Base-by-base conservation (phyloP, 2,888 invertebrate species). In the Camptogramma bilineatum region DNA sequence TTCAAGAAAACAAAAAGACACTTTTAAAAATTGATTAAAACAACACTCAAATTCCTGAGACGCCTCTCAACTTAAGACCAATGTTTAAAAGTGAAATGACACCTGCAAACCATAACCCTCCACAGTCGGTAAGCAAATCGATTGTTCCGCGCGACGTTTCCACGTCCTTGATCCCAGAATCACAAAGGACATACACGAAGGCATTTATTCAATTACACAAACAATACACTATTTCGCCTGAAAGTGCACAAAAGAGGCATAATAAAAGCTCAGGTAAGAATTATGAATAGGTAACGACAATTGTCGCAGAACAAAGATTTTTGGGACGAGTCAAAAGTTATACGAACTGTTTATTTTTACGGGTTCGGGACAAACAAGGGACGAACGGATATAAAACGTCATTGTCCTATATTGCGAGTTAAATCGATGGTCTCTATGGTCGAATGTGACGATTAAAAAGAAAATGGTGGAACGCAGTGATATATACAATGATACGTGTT, bases 141-240 rank as follows among this genome's bases (percentile, higher is more conserved):
- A 80, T 77, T 77, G 75, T 72, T 59, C 73, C 62, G 77, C 50
- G 60, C 58, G 31, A 65, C 58, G 44, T 24, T n/a, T 55, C 53
- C 51, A 52, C 62, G 44, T 64, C 68, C 66, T 69, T 71, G 62
- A 68, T 77, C 77, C 77, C 73, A 82, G 78, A 71, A 73, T 77
- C 78, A 74, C 79, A 86, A 87, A 83, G 81, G 75, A 74, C 73
- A 78, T 78, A 81, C 82, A 83, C 77, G 80, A 83, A 84, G 81
- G 85, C 86, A 88, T 90, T 92, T 91, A 92, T 92, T 92, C 91
- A 92, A 93, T 93, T 93, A 93, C 75, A 80, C 82, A 82, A 84
- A 92, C 91, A 92, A 92, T 87, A 79, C 80, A 78, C 77, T 81
- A 83, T 85, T 88, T 84, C 82, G 83, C 81, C 86, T 88, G 86